Evolutionary conservation across 1,140 invertebrate species (phyloP), one percentile per base, ranked within the genome.

Genomic region (Platyura marginata): DNA sequence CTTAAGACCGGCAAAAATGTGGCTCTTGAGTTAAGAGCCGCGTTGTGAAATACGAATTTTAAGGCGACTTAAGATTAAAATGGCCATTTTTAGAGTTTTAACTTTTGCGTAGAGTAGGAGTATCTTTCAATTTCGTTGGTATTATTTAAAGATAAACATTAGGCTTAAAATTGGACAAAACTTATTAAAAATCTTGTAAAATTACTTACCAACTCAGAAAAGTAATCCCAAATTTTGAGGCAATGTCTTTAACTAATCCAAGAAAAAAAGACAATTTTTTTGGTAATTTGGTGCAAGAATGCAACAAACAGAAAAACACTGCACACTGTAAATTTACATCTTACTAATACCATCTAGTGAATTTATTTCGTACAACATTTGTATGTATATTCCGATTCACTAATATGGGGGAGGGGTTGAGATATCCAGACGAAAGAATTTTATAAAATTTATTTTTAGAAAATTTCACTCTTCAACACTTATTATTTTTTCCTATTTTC

Each of bases 151-250:
- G n/a, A n/a, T n/a, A n/a, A n/a, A n/a, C n/a, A n/a, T n/a, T n/a
- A n/a, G n/a, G n/a, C n/a, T n/a, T n/a, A n/a, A n/a, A n/a, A n/a
- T n/a, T n/a, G n/a, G n/a, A n/a, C n/a, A 8, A 6, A 29, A 29
- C 25, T 8, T 29, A 13, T 29, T 29, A 13, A 29, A 29, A 13
- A 29, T 13, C 13, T 4, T 15, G 32, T 8, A 29, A 11, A 3
- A 34, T 34, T 15, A 34, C 36, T 38, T 38, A 38, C 36, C 36
- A 38, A 18, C 10, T 38, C 36, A 18, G 36, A 38, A 18, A 38
- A 18, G 20, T 38, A 38, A 38, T 38, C 36, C 36, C 36, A 38
- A 38, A 38, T 38, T 38, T 38, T 38, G 36, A 38, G 18, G 36
- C n/a, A 21, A 18, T 38, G 19, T 18, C 18, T 18, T 20, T 20